Conservation (phyloP, 92 coral and sea anemone species). For the Epizoanthus rinbou region DNA sequence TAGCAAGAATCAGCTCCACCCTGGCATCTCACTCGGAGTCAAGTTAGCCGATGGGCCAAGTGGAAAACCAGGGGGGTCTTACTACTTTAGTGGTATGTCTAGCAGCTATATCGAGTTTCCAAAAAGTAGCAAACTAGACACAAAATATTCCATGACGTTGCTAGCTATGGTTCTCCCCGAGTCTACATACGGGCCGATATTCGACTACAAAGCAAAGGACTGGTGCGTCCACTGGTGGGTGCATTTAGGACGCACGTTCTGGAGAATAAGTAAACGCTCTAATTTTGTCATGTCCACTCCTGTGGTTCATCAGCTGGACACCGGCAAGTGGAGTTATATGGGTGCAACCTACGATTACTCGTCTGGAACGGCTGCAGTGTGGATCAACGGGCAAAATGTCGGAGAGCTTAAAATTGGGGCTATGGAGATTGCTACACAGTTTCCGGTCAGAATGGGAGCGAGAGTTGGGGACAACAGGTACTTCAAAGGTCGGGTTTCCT, state of each 20-base stretch:
- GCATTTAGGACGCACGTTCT: background rate
- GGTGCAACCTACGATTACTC: conserved; percentile 14
- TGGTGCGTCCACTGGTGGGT: conserved; percentile 26
- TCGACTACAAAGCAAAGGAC: background rate
- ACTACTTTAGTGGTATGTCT: conserved; percentile 10
- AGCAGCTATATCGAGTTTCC: conserved; percentile 26
- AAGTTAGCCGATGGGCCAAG: conserved; percentile 14
- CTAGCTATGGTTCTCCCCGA: conserved; percentile 17
- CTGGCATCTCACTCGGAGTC: conserved; percentile 4
- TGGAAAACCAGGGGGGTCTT: conserved; percentile 22
- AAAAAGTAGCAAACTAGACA: conserved; percentile 2
- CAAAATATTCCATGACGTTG: conserved; percentile 14
- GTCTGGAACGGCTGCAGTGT: conserved; percentile 11
- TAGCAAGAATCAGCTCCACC: conserved; percentile 14
- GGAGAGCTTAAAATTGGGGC: conserved; percentile 1
- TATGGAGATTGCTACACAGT: conserved; percentile 19
- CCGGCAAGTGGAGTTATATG: background rate
- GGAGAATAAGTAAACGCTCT: conserved; percentile 3
- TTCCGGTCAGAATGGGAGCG: conserved; percentile 18
- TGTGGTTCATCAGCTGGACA: background rate
- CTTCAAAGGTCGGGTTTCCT: conserved; percentile 7
- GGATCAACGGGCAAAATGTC: conserved; percentile 1
- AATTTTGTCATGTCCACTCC: background rate
- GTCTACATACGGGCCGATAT: background rate
- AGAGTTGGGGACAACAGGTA: background rate